Percentiles rank a stretch among this genome's conserved stretches.
These are phyloP conservation scores for Carcinoscorpius rotundicauda DNA, from an alignment of 1,140 invertebrate genomes.

Conservation along the genomic window DNA sequence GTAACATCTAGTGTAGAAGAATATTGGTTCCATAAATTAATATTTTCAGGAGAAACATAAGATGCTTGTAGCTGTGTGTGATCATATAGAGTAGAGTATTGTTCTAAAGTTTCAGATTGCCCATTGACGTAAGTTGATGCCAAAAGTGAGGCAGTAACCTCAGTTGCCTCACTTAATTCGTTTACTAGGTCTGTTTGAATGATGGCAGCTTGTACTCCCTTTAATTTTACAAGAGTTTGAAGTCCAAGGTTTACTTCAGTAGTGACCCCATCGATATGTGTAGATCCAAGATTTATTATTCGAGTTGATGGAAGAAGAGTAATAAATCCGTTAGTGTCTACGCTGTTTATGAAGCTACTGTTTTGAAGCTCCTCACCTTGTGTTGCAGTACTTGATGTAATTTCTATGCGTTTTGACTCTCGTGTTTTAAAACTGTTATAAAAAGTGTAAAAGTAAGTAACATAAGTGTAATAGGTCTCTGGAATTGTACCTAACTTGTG, in stretches of 20 bases:
- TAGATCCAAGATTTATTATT: slow-evolving; percentile 27
- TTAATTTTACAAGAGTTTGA: slow-evolving; percentile 27
- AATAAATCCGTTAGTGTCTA: slow-evolving; percentile 25
- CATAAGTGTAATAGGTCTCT: slow-evolving; percentile 21
- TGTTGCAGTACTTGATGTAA: slow-evolving; percentile 12
- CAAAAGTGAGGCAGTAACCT: no score
- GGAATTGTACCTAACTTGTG: slow-evolving; percentile 4
- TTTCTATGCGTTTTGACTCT: slow-evolving; percentile 21
- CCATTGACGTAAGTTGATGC: no score
- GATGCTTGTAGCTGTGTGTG: no score
- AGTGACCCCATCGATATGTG: slow-evolving; percentile 26
- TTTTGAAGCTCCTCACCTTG: slow-evolving; percentile 8
- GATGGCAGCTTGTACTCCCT: slow-evolving; percentile 8
- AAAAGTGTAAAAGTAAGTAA: slow-evolving; percentile 25
- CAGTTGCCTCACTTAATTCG: no score
- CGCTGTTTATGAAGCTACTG: slow-evolving; percentile 14
- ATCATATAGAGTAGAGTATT: no score
- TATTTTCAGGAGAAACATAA: no score
- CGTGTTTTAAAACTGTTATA: slow-evolving; percentile 19
- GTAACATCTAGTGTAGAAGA: no score
- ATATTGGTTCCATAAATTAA: no score
- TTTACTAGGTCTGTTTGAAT: no score
- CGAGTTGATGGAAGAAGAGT: slow-evolving; percentile 22
- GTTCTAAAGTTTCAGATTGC: no score
- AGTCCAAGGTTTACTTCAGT: slow-evolving; percentile 31